Conservation (phyloP, 2,888 invertebrate genomes). For the Saturnia pavonia region DNA sequence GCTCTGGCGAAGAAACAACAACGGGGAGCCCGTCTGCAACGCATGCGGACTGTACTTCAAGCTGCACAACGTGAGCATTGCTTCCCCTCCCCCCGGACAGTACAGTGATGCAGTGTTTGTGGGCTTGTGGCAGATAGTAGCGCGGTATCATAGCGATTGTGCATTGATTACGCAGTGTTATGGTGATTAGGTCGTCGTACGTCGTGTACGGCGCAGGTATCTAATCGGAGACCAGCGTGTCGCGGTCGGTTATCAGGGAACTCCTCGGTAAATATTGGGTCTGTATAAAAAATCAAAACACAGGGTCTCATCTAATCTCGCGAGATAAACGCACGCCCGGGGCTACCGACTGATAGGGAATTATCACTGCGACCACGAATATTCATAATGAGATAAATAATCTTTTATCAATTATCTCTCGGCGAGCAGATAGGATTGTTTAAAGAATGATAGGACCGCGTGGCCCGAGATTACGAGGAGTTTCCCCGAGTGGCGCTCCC, state of each 20-base stretch:
- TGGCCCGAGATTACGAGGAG: constrained; percentile 69
- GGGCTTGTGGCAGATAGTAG: constrained; percentile 6
- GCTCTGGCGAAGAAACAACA: constrained; percentile 96
- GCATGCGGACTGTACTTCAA: constrained; percentile 98
- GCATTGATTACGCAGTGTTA: constrained; percentile 48
- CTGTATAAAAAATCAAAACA: constrained; percentile 79
- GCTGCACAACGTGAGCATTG: constrained; percentile 87
- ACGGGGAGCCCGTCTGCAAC: constrained; percentile 98
- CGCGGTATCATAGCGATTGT: constrained; percentile 26
- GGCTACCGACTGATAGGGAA: constrained; percentile 81
- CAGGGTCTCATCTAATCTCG: constrained; percentile 80
- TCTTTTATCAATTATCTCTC: constrained; percentile 81
- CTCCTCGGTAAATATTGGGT: constrained; percentile 80
- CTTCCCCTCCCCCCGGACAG: background rate
- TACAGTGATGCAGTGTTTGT: too few relatives aligned
- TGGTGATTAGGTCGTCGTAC: constrained; percentile 23
- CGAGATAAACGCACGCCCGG: constrained; percentile 71
- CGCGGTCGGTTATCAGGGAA: constrained; percentile 79
- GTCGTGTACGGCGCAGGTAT: constrained; percentile 58
- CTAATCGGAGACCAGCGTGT: constrained; percentile 61
- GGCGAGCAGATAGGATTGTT: constrained; percentile 77
- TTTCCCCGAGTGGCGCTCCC: constrained; percentile 52
- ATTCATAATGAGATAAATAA: constrained; percentile 82
- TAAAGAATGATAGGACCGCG: constrained; percentile 76
- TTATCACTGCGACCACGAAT: constrained; percentile 78